Base-by-base conservation (phyloP, 92 coral and sea anemone species). In the Virgularia gustaviana region DNA sequence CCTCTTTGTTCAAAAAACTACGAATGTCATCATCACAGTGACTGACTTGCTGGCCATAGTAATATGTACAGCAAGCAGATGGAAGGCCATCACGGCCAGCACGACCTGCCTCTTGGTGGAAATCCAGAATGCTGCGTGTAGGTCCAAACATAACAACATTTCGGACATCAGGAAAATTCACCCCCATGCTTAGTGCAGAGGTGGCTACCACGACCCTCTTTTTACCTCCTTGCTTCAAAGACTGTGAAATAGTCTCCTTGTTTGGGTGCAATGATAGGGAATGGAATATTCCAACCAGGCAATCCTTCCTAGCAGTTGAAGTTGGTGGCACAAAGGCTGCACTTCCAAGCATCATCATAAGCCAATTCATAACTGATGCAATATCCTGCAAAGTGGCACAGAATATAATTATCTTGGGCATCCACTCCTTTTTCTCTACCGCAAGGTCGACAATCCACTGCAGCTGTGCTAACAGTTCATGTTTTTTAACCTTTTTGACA, bases 121-220 rank as follows among this genome's bases (percentile, higher is more conserved):
- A 43, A 23, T 22, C 61, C 56, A 68, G 70, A 11, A 68, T 68
- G 36, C 33, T 68, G 19, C 75, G 10, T 39, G 75, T 63, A 41
- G 75, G 75, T 1, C 75, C 75, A 39, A 13, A 68, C 75, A 49
- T 68, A 1, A 68, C 34, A 8, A 68, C 70, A 68, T 23, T 41
- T 49, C 75, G 41, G 3, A 68, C 58, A 47, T 68, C n/a, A 10
- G 55, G 2, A 25, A 47, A 47, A 10, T 47, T 47, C 2, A 47
- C 55, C 4, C 55, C 55, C 75, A 68, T 63, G 16, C 71, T 63
- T 33, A 63, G 2, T 7, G 71, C 71, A 16, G 42, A 32, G 15
- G 57, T 63, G 54, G 71, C 71, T 32, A 63, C 54, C 13, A 37
- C 22, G 18, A 35, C 47, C 28, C 71, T 22, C 24, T 29, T 63